Conservation (phyloP, 2,113 vertebrate genomes). For the Trichomycterus rosablanca region DNA sequence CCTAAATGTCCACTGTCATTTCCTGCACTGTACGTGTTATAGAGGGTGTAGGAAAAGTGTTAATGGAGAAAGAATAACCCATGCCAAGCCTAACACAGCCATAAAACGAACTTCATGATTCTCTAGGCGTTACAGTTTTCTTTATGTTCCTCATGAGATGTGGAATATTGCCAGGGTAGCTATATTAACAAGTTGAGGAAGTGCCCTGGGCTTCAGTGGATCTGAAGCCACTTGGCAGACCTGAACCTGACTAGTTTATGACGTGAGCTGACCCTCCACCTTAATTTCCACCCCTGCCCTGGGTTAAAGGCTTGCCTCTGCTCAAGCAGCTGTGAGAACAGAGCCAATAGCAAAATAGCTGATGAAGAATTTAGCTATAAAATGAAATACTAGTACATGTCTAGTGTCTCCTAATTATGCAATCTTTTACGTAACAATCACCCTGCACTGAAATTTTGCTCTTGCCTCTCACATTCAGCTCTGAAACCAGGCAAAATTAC, state of each 20-base stretch:
- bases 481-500: no score
- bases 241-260: conserved; percentile 42
- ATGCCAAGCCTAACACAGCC: conserved; percentile 11
- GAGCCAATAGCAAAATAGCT: conserved; percentile 30
- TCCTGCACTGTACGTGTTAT: conserved; percentile 30
- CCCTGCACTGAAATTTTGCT: no score
- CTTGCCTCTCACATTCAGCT: no score
- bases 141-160: conserved; percentile 35
- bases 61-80: conserved; percentile 26
- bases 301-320: neutral
- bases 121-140: conserved; percentile 27
- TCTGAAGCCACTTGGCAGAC: conserved; percentile 13
- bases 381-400: no score
- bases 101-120: conserved; percentile 20
- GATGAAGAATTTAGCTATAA: conserved; percentile 17
- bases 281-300: neutral
- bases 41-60: conserved; percentile 18
- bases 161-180: conserved; percentile 5
- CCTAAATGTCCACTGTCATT: neutral
- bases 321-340: conserved; percentile 53
- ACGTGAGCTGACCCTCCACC: conserved; percentile 22
- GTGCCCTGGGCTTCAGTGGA: conserved; percentile 10
- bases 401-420: no score
- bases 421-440: no score
- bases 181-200: conserved; percentile 12